Evolutionary conservation across 2,797 vertebrate genomes (phyloP).

Genomic region (Morus bassanus): DNA sequence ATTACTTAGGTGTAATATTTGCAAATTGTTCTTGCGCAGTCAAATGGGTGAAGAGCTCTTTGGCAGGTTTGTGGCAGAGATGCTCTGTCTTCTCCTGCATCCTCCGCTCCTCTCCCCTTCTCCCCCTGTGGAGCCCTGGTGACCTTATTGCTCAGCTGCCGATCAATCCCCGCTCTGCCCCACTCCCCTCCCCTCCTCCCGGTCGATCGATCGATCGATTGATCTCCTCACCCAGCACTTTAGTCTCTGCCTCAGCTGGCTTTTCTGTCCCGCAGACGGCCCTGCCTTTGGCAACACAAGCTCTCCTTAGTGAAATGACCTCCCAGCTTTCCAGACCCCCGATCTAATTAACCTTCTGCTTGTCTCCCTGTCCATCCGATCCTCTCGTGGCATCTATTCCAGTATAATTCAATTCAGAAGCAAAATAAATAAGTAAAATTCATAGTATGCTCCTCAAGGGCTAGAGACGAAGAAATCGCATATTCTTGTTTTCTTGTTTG

Average conservation of each 20-base stretch:
- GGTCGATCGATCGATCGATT: fast-evolving
- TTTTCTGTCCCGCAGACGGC: background rate
- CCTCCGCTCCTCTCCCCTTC: background rate
- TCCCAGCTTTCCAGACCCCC: background rate
- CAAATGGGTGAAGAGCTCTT: background rate
- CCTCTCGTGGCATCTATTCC: fast-evolving
- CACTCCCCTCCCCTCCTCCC: background rate
- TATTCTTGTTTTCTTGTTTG: background rate
- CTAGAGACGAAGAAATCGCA: background rate
- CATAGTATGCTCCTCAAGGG: background rate
- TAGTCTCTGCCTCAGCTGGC: background rate
- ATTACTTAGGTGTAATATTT: background rate
- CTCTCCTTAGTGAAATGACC: background rate
- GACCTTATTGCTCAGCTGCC: background rate
- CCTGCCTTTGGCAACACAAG: background rate
- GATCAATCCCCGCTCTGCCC: fast-evolving
- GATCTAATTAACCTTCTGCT: background rate
- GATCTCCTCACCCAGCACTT: background rate
- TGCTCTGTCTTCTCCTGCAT: background rate
- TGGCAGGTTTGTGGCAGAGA: fast-evolving
- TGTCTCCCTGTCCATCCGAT: background rate
- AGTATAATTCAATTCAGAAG: background rate
- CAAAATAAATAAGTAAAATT: background rate
- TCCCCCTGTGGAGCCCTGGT: fast-evolving
- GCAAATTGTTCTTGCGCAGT: fast-evolving